These are phyloP conservation scores for Varanus salvator DNA, from an alignment of 2,113 vertebrate species.

Conservation along the genomic window DNA sequence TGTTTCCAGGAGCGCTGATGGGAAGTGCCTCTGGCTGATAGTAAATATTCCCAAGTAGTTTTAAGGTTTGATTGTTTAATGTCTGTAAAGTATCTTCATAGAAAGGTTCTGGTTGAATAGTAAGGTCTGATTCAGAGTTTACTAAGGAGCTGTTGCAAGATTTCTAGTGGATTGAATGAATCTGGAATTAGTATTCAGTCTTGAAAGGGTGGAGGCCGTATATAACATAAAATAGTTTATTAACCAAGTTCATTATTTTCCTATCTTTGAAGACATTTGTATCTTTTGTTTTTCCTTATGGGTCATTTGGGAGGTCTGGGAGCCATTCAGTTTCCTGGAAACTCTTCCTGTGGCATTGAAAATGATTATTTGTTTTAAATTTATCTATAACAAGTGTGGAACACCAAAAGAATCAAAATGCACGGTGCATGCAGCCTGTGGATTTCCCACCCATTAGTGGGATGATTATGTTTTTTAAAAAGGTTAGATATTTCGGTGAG, in stretches of 20 bases:
- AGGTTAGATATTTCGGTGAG: not conserved
- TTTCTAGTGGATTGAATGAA: not conserved
- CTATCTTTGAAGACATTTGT: not conserved
- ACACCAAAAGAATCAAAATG: too few relatives aligned
- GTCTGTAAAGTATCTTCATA: constrained; percentile 1
- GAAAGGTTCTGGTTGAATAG: not conserved
- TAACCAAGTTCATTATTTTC: not conserved
- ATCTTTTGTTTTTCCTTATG: not conserved
- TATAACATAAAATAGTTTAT: not conserved
- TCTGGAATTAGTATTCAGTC: not conserved
- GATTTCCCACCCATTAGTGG: not conserved
- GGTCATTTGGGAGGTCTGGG: not conserved
- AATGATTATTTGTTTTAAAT: too few relatives aligned
- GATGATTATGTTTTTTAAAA: not conserved
- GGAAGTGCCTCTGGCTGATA: constrained; percentile 19
- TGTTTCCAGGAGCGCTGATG: constrained; percentile 29
- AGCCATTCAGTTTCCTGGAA: too few relatives aligned
- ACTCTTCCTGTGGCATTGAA: too few relatives aligned
- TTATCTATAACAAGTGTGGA: too few relatives aligned
- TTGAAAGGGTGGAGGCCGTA: not conserved
- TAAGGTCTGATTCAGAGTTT: not conserved
- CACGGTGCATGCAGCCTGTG: too few relatives aligned
- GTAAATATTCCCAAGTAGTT: not conserved
- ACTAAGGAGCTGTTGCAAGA: not conserved
- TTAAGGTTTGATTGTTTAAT: not conserved